phyloP scores from a whole-genome alignment of 2,797 vertebrate genomes.

The Peromyscus melanophrys region DNA sequence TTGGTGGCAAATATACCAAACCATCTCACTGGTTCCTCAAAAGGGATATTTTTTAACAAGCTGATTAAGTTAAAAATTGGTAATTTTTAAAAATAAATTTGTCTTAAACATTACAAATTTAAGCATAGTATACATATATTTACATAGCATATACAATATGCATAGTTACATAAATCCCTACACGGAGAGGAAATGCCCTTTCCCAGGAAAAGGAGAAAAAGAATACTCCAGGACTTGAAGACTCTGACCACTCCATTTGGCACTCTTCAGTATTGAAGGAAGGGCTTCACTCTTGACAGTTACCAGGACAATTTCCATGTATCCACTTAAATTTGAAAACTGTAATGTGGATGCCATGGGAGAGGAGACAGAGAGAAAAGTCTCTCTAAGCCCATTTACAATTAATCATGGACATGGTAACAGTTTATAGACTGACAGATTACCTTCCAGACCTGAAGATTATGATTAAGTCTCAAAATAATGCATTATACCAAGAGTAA shows the following conservation, averaged over 20 bases:
- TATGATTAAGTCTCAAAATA: constrained; percentile 55
- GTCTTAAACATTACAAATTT: constrained; percentile 33
- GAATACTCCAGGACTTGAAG: background rate
- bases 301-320: background rate
- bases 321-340: background rate
- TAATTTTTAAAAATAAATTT: constrained; percentile 1
- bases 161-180: background rate
- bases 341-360: background rate
- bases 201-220: background rate
- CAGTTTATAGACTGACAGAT: background rate
- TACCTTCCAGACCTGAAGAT: constrained; percentile 30
- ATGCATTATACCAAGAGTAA: background rate
- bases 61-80: background rate
- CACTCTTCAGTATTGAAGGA: background rate
- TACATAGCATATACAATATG: background rate
- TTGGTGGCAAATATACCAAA: background rate
- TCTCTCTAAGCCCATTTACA: background rate
- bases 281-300: constrained; percentile 18
- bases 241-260: background rate
- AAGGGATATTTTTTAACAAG: background rate
- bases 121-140: background rate
- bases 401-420: background rate
- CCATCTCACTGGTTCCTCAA: background rate
- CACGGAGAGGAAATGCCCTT: background rate
- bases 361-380: background rate